Base-by-base conservation (phyloP, 1,140 invertebrate genomes). In the Epicauta chinensis region DNA sequence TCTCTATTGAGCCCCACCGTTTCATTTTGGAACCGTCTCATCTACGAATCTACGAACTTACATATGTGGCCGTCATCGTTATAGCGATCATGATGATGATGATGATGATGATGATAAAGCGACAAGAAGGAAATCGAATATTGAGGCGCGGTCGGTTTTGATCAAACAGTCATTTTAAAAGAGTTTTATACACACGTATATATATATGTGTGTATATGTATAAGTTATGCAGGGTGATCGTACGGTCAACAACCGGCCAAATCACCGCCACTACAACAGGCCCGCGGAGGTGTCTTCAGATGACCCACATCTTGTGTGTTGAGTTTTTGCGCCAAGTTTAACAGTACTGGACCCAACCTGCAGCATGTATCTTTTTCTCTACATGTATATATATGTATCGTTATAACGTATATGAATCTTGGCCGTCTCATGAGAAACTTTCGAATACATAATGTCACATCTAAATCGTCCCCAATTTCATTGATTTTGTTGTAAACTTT, bases 191-290 rank as follows among this genome's bases (percentile, higher is more conserved):
- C 7, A 3, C 23, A 23, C 23, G 7, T 7, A 23, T 7, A 23
- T 23, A 23, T 7, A 23, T 23, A 23, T 46, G 42, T 55, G 43
- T 55, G 49, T 55, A 49, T 46, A 41, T 55, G 43, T 55, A 55
- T 55, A 49, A 55, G 53, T 56, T 51, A 56, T 56, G 54, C 54
- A 47, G 54, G 54, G 54, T 56, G 54, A 56, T 47, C 53, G 48
- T 16, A 50, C 57, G 57, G 57, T 59, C 57, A 59, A 59, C 57
- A 59, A 59, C 57, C 57, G 57, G 57, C 57, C 57, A 59, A 59
- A 59, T 59, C 57, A 51, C 36, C 42, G 46, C 23, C 23, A 7
- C 7, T 46, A 46, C n/a, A n/a, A n/a, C 53, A 23, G 53, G 53
- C 16, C 44, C 44, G 44, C 45, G 46, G 46, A 49, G 35, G 49